Base-by-base conservation (phyloP, 2,113 vertebrate genomes). In the Callipepla californica region DNA sequence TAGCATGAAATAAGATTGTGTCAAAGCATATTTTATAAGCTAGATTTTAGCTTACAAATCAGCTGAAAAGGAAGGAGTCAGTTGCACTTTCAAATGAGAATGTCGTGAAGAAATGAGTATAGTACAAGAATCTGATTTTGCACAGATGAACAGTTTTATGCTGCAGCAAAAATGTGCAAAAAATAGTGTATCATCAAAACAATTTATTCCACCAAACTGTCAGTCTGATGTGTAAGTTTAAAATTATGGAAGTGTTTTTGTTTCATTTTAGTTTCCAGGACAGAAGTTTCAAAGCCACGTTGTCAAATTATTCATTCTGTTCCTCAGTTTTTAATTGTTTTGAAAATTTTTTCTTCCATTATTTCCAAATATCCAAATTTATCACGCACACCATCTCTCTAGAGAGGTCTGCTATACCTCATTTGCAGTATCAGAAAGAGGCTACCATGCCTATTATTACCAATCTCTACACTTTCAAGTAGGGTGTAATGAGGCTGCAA, bases 171-270 rank as follows among this genome's bases (percentile, higher is more conserved):
- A 70, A 86, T n/a, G 32, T n/a, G 20, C 17, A 42, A 2, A 81
- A 62, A 62, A 38, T 40, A 18, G 1, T 3, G 4, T 58, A 28
- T 51, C 7, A 36, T n/a, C 28, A 74, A 70, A 23, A 0, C 4
- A 82, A 58, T 8, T 53, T 7, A 47, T 65, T 82, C 55, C 5
- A 38, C 8, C n/a, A 28, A 48, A 74, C 38, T 4, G 3, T 77
- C 23, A 20, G 5, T 45, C 10, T 58, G 26, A 59, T 40, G 1
- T 47, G 21, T 23, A 75, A 55, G 5, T 65, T 59, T 85, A 10
- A 94, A 88, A 77, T 48, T 36, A 36, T 62, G 25, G 9, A 61
- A 34, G 36, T 58, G 9, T 51, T 78, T 69, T 85, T 88, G 8
- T 79, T 87, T 85, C 21, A n/a, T 70, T 81, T 84, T 63, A 22